These are phyloP conservation scores for Corythaeola cristata DNA, from an alignment of 2,113 vertebrate genomes.

Conservation along the genomic window DNA sequence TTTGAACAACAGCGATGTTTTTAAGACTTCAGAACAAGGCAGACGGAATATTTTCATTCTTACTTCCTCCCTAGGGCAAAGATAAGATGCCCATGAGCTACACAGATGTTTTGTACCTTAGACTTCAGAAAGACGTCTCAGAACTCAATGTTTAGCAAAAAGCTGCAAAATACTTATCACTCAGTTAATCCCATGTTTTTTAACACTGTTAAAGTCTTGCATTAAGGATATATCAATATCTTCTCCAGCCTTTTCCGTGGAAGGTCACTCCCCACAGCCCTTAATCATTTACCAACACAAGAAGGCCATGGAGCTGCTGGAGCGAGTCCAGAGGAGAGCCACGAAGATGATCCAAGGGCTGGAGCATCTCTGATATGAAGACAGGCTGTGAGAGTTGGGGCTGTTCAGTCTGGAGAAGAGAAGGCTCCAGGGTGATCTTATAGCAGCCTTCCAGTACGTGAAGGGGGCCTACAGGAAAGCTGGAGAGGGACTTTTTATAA, in stretches of 20 bases:
- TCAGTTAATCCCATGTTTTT: too few species aligned
- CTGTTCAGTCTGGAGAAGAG: too few species aligned
- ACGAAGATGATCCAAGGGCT: too few species aligned
- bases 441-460: too few species aligned
- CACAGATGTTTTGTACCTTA: background rate
- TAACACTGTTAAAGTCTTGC: background rate
- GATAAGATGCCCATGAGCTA: background rate
- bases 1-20: background rate
- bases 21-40: background rate
- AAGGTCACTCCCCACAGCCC: background rate
- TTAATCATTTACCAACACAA: too few species aligned
- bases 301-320: too few species aligned
- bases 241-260: background rate
- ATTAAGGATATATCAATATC: fast-evolving
- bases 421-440: too few species aligned
- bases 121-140: background rate
- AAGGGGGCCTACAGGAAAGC: too few species aligned
- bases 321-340: too few species aligned
- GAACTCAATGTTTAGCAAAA: background rate
- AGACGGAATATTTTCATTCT: background rate
- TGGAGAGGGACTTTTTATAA: too few species aligned
- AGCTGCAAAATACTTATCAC: background rate
- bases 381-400: too few species aligned
- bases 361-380: too few species aligned
- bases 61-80: background rate